phyloP scores from a whole-genome alignment of 2,113 vertebrate genomes.

The Rhea americana region DNA sequence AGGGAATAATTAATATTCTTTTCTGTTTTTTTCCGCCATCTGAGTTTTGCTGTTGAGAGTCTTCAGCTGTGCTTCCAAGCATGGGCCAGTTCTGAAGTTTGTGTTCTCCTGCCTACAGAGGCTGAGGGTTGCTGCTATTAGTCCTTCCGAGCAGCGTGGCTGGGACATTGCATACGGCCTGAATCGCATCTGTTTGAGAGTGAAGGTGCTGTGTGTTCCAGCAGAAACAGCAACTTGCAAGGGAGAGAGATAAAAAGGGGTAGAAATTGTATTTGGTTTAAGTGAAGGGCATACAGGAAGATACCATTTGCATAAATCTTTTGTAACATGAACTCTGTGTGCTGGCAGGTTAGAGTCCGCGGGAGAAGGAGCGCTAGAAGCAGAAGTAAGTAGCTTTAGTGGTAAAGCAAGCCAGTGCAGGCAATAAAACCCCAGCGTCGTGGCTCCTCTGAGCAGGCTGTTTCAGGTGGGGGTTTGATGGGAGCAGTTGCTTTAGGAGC shows the following conservation, averaged over 20 bases:
- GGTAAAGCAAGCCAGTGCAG: neutral
- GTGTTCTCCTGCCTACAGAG: neutral
- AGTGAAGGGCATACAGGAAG: neutral
- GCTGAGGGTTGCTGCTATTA: neutral
- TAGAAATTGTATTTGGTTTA: neutral
- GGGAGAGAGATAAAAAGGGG: neutral
- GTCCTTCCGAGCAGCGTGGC: neutral
- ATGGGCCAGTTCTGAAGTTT: neutral
- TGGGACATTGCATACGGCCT: neutral
- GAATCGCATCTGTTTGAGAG: neutral
- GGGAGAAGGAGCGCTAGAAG: neutral
- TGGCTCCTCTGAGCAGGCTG: neutral
- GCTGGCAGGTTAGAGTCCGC: fast-evolving
- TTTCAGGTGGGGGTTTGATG: neutral
- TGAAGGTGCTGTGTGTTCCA: neutral
- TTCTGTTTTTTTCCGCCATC: neutral
- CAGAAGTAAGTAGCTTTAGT: fast-evolving
- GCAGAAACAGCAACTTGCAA: neutral
- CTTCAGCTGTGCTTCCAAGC: neutral
- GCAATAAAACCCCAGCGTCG: fast-evolving
- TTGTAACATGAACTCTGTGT: neutral
- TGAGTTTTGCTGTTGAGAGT: neutral
- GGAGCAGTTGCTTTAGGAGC: neutral
- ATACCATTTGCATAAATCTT: neutral
- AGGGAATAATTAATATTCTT: neutral